These are phyloP conservation scores for Chiloscyllium plagiosum DNA, from an alignment of 2,113 vertebrate genomes.

Conservation along the genomic window DNA sequence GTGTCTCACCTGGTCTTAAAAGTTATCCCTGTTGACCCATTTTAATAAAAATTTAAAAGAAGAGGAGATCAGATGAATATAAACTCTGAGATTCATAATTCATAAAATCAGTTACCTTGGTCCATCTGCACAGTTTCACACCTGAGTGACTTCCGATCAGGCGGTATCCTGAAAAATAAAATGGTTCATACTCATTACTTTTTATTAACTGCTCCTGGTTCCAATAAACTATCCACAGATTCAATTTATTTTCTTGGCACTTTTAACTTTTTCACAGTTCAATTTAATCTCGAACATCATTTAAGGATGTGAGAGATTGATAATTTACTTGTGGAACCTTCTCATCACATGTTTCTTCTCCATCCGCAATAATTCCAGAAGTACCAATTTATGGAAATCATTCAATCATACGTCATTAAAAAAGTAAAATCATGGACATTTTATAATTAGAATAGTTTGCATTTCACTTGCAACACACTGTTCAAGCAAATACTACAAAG, in stretches of 20 bases:
- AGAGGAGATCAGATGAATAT: background rate
- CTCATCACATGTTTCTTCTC: background rate
- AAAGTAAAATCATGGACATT: background rate
- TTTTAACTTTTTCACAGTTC: background rate
- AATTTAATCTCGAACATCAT: background rate
- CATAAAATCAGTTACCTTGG: constrained; percentile 68
- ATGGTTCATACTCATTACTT: constrained; percentile 15
- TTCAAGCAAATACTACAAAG: background rate
- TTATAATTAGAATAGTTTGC: background rate
- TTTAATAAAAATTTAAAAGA: background rate
- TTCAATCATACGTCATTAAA: background rate
- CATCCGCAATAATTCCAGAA: background rate
- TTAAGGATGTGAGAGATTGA: background rate
- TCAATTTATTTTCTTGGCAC: constrained; percentile 17
- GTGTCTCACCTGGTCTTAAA: too few species aligned
- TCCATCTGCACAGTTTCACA: constrained; percentile 94
- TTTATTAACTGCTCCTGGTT: constrained; percentile 26
- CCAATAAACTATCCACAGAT: background rate
- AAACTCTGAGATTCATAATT: background rate
- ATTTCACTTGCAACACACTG: background rate
- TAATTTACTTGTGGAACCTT: background rate
- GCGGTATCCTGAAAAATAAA: constrained; percentile 70
- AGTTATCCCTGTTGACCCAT: background rate
- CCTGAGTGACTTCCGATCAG: constrained; percentile 92
- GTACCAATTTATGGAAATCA: background rate